Evolutionary conservation across 2,888 invertebrate species (phyloP).

Genomic region (Steinernema scapterisci): DNA sequence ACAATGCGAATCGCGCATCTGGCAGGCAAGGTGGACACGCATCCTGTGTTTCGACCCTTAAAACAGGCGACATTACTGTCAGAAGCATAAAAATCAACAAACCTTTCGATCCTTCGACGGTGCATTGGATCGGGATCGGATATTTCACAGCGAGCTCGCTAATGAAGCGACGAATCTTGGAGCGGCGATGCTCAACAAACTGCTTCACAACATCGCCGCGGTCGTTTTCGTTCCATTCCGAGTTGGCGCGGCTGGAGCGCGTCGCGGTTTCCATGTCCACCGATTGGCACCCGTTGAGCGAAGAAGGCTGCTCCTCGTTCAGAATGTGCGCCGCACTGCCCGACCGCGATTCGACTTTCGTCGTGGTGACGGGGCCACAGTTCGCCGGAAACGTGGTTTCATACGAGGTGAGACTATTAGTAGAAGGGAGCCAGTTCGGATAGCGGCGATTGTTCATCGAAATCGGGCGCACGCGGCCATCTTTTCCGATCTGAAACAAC

Average conservation of each 20-base stretch:
- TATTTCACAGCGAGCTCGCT: constrained; percentile 81
- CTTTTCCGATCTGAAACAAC: constrained; percentile 46
- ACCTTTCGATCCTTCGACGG: constrained; percentile 78
- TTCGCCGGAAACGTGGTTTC: constrained; percentile 46
- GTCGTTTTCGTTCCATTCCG: constrained; percentile 38
- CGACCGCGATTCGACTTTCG: constrained; percentile 46
- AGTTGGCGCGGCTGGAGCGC: constrained; percentile 28
- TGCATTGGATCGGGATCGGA: constrained; percentile 89
- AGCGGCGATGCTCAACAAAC: constrained; percentile 91
- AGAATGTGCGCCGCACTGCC: constrained; percentile 22
- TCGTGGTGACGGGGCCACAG: constrained; percentile 48
- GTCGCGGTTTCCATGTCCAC: constrained; percentile 23
- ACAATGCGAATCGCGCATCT: constrained; percentile 81
- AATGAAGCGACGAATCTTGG: constrained; percentile 89
- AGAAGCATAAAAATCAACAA: too few species aligned
- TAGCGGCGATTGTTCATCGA: constrained; percentile 24
- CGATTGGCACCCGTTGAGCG: constrained; percentile 26
- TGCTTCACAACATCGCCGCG: constrained; percentile 77
- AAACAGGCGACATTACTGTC: too few species aligned
- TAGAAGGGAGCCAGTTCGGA: constrained; percentile 18
- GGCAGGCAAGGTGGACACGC: constrained; percentile 86
- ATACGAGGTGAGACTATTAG: constrained; percentile 17
- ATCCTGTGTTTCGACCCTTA: constrained; percentile 79
- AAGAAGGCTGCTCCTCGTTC: constrained; percentile 11
- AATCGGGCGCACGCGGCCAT: constrained; percentile 55